phyloP scores from a whole-genome alignment of 2,797 vertebrate genomes.

The Rhadinocentrus ornatus region DNA sequence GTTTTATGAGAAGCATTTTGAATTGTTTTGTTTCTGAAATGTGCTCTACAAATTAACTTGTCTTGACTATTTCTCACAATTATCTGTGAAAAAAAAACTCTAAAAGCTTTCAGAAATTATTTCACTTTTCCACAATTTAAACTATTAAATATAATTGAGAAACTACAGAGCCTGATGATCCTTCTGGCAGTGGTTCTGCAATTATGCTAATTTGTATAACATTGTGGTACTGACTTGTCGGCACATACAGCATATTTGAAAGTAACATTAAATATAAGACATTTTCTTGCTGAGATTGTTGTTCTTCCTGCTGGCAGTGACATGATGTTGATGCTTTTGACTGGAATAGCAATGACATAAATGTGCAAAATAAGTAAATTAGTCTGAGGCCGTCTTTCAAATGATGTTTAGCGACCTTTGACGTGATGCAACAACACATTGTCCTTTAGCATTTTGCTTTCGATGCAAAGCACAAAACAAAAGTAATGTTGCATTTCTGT shows the following conservation, averaged over 20 bases:
- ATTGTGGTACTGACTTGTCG: conserved; percentile 3
- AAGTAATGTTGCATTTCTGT: conserved; percentile 32
- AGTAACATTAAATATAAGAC: conserved; percentile 8
- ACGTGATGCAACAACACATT: neutral
- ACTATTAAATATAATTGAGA: conserved; percentile 21
- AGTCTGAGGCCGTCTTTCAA: conserved; percentile 16
- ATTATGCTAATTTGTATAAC: conserved; percentile 47
- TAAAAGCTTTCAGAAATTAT: neutral
- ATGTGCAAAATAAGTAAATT: conserved; percentile 18
- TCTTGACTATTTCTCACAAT: too few relatives aligned
- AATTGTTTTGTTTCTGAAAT: neutral
- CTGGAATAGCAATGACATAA: conserved; percentile 7
- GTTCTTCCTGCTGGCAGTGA: conserved; percentile 3
- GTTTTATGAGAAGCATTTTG: neutral
- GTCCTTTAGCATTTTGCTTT: conserved; percentile 3
- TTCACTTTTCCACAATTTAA: conserved; percentile 3
- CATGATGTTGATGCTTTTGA: conserved; percentile 18
- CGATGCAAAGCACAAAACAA: conserved; percentile 21
- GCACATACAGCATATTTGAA: conserved; percentile 17
- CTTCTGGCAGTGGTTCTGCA: conserved; percentile 18
- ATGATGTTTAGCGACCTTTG: neutral
- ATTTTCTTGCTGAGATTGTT: conserved; percentile 5
- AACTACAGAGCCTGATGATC: conserved; percentile 22
- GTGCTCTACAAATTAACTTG: neutral
- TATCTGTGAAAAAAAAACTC: neutral